Evolutionary conservation across 2,113 vertebrate genomes (phyloP), one percentile per base, ranked within the genome.

Genomic region (Cynoglossus semilaevis): DNA sequence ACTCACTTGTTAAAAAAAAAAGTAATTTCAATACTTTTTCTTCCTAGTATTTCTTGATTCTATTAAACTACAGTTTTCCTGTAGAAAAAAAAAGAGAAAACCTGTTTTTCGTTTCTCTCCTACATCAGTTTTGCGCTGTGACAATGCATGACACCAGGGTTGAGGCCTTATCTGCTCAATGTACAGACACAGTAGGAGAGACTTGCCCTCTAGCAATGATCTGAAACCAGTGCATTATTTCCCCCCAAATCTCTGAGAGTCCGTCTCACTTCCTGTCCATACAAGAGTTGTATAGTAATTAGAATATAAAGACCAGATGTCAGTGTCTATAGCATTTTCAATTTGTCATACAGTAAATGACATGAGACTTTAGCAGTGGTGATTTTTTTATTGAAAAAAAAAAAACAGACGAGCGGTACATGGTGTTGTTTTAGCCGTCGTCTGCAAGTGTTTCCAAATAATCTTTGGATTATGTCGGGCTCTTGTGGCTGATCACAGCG

Each of bases 91-190:
- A 10, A 51, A 54, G 53, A 58, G 17, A 74, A 78, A 47, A 35
- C 51, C 12, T 58, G 43, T 38, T 51, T 17, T 29, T 34, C 15
- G 41, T 79, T 70, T 55, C 43, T 63, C 52, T 76, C 58, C 52
- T 52, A 53, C 76, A 68, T 87, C 43, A 76, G 65, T 86, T 78
- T 74, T 88, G 90, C 87, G 87, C 85, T 85, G 76, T 89, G 89
- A 91, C 88, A 91, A 91, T 91, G 83, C 86, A 89, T 84, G 87
- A 87, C 77, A 85, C 88, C 87, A 72, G 76, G 86, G 88, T 89
- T 45, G 87, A 90, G 88, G 88, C 89, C 89, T 91, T 91, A 92
- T 79, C 80, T 74, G 82, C 80, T 80, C 49, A 35, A 41, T 70
- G 56, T 76, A 75, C 79, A 81, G 63, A 59, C 77, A 81, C 34